A percentile compares a stretch with the other conserved stretches of the same genome.
phyloP scores from a whole-genome alignment of 2,888 invertebrate species.

The Tetrapedia diversipes region DNA sequence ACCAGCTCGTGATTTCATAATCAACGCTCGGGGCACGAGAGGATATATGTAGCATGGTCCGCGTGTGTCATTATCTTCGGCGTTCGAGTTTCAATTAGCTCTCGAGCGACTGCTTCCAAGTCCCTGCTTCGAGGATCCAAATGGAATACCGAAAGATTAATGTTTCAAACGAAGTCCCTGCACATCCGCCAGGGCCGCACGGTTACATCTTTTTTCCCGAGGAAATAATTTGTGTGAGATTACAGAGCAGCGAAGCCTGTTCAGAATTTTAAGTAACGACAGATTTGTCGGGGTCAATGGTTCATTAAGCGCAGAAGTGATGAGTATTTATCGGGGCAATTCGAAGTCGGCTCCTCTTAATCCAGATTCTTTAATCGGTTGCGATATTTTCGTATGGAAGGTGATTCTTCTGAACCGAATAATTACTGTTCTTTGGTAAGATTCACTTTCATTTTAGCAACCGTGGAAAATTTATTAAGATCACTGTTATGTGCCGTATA shows the following conservation, averaged over 20 bases:
- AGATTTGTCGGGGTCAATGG: not conserved
- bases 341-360: not conserved
- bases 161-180: conserved; percentile 19
- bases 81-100: conserved; percentile 69
- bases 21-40: conserved; percentile 70
- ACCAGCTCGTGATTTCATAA: conserved; percentile 76
- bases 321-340: not conserved
- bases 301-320: not conserved
- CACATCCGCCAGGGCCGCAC: not conserved
- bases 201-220: not conserved
- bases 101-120: conserved; percentile 33
- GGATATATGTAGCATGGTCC: conserved; percentile 49
- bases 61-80: conserved; percentile 63
- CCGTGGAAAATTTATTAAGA: too few species aligned
- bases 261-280: not conserved
- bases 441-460: too few species aligned
- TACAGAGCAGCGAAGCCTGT: not conserved
- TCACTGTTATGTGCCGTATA: too few species aligned
- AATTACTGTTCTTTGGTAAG: too few species aligned
- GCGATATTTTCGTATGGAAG: too few species aligned
- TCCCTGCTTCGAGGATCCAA: conserved; percentile 37
- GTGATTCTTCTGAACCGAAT: too few species aligned
- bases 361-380: too few species aligned
- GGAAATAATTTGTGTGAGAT: conserved; percentile 8
- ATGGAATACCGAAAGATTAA: conserved; percentile 48